Percentiles rank a stretch among this genome's conserved stretches.
phyloP scores from a whole-genome alignment of 2,113 vertebrate genomes.

The Lagopus leucura region DNA sequence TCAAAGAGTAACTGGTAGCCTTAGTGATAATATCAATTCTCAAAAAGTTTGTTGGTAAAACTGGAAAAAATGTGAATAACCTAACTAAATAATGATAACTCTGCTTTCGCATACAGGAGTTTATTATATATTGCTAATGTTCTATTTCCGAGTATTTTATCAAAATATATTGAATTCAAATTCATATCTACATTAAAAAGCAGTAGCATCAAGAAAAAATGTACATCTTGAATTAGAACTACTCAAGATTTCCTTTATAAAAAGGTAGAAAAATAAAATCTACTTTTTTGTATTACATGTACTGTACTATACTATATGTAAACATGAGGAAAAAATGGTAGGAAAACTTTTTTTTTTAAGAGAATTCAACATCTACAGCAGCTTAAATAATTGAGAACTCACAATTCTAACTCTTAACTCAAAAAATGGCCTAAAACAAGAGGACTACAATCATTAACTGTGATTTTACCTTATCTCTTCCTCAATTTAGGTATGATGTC shows the following conservation, averaged over 20 bases:
- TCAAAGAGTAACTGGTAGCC: not conserved
- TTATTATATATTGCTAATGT: not conserved
- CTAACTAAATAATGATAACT: not conserved
- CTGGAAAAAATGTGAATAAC: not conserved
- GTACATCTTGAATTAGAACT: not conserved
- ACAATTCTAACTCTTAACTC: not conserved
- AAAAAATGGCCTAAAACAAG: not conserved
- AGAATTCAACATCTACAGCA: not conserved
- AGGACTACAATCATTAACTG: not conserved
- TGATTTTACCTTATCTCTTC: not conserved
- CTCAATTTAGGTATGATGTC: not conserved
- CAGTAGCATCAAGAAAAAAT: fast-evolving
- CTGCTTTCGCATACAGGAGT: not conserved
- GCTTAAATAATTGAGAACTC: not conserved
- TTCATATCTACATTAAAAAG: not conserved
- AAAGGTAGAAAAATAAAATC: not conserved
- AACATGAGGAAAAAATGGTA: not conserved
- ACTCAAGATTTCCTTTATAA: not conserved
- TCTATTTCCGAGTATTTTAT: not conserved
- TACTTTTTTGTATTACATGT: not conserved
- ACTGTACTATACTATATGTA: not conserved
- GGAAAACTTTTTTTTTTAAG: not conserved
- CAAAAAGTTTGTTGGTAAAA: not conserved
- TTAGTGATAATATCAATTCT: not conserved
- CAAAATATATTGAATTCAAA: not conserved